Evolutionary conservation across 2,888 invertebrate species (phyloP), one percentile per base, ranked within the genome.

Genomic region (Autographa pulchrina): DNA sequence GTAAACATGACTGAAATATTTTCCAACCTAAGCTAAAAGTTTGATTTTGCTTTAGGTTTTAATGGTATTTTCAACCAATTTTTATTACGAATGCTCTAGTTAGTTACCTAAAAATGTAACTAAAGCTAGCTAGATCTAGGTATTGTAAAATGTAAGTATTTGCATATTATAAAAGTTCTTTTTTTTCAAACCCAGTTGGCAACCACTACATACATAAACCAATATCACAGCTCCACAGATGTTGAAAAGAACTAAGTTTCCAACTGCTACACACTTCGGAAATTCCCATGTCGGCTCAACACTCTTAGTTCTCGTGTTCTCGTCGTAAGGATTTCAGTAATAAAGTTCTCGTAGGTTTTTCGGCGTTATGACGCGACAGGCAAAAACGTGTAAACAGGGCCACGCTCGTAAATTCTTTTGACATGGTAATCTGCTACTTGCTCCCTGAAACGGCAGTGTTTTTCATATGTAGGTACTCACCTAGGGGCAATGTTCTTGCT

Each of bases 401-500:
- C 66, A 75, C 81, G 86, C 74, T 86, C 88, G 87, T 88, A 90
- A 91, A 92, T 91, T 91, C 90, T 92, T 92, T 91, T 91, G 92
- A 92, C 92, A 92, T 92, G 92, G 89, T 91, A 92, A 92, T 92
- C 86, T 90, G 89, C 86, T 85, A 83, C 86, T 84, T 85, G 82
- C 83, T 85, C 81, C 84, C 76, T 78, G 81, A 85, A 89, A 85
- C 83, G 72, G 70, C 62, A 69, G 68, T 74, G 74, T 78, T 78
- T 70, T 68, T 67, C 61, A 64, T 66, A 64, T 54, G 63, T 48
- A 48, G 38, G 38, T 38, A 38, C 38, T 38, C 11, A 38, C 48
- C 48, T 48, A 48, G 7, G 48, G 48, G n/a, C n/a, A 48, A 48
- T n/a, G 48, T 48, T 48, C 16, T 0, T 48, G n/a, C 16, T 0